Conservation (phyloP, 2,797 vertebrate species). For the Lycodopsis pacificus region DNA sequence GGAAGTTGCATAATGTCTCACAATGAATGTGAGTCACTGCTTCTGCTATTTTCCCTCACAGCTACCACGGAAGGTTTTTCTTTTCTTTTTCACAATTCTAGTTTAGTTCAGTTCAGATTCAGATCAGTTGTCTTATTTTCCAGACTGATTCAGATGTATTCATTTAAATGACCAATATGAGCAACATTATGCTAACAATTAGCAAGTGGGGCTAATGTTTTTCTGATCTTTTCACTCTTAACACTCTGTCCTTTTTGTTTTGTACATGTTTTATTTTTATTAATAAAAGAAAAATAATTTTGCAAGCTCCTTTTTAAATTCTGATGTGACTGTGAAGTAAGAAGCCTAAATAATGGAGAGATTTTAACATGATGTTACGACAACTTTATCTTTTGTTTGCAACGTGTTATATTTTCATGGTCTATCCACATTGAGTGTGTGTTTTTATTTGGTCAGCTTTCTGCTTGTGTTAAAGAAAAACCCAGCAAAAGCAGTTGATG, state of each 20-base stretch:
- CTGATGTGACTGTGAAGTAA: background rate
- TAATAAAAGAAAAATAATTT: background rate
- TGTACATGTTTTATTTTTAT: background rate
- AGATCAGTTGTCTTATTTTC: background rate
- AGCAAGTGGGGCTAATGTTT: background rate
- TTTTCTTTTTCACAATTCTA: background rate
- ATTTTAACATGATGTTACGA: background rate
- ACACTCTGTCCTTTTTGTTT: background rate
- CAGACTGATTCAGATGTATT: background rate
- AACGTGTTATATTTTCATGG: background rate
- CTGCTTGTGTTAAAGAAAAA: constrained; percentile 23
- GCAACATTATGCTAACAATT: background rate
- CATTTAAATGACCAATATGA: background rate
- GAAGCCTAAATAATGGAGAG: background rate
- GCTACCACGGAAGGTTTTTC: background rate
- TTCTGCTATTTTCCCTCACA: background rate
- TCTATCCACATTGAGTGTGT: background rate
- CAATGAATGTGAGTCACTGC: background rate
- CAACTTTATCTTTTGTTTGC: background rate
- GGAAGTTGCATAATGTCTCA: background rate
- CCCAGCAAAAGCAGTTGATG: constrained; percentile 47
- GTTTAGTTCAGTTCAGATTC: background rate
- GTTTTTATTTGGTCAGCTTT: background rate
- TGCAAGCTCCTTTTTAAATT: background rate
- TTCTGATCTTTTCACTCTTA: background rate